These are phyloP conservation scores for Cryptocephalus moraei DNA, from an alignment of 2,888 invertebrate genomes.

Conservation along the genomic window DNA sequence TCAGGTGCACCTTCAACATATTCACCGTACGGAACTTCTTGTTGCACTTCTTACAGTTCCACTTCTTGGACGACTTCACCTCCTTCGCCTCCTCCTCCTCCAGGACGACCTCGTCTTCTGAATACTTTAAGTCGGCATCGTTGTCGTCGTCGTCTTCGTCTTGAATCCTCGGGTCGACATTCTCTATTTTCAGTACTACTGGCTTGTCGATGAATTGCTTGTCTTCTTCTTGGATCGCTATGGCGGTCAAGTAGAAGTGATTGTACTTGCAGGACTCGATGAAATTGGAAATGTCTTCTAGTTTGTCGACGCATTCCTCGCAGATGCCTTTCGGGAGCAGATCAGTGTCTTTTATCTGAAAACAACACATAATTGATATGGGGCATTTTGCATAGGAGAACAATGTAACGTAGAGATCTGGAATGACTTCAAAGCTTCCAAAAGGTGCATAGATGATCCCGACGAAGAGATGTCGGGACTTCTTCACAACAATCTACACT, in stretches of 20 bases:
- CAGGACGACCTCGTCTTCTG: constrained; percentile 2
- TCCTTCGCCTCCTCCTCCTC: constrained; percentile 1
- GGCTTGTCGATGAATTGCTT: not conserved
- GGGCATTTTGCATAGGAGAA: too few relatives aligned
- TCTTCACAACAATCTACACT: too few relatives aligned
- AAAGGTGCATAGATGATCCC: too few relatives aligned
- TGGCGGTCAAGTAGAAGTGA: constrained; percentile 3
- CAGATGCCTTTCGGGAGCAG: constrained; percentile 10
- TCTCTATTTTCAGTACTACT: not conserved
- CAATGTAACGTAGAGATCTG: too few relatives aligned
- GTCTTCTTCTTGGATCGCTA: constrained; percentile 1
- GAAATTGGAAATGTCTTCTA: constrained; percentile 7
- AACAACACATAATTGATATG: not conserved
- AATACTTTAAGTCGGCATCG: constrained; percentile 1
- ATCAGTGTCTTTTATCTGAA: constrained; percentile 10
- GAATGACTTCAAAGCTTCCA: too few relatives aligned
- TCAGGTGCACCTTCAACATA: not conserved
- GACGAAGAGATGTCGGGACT: too few relatives aligned
- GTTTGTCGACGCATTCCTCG: constrained; percentile 5
- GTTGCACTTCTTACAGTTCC: not conserved
- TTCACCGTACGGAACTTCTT: not conserved
- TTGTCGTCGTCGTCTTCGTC: not conserved
- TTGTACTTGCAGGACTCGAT: constrained; percentile 8
- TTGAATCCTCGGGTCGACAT: not conserved
- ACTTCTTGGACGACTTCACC: not conserved